Conservation (phyloP, 2,113 vertebrate genomes). For the Periophthalmodon schlosseri region DNA sequence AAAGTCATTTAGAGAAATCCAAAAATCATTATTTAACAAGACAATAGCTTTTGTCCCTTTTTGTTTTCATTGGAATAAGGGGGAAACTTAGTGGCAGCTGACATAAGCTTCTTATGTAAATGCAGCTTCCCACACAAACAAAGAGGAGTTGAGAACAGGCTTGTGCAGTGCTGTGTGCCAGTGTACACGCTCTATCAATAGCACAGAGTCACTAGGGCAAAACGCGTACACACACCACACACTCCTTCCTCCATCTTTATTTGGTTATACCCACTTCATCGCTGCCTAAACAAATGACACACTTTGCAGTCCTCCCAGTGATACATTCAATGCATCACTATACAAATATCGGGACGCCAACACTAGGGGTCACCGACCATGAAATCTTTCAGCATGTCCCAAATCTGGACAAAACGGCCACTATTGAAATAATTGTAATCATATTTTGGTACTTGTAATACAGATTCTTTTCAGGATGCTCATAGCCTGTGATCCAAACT, state of each 20-base stretch:
- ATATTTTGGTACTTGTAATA: too few species aligned
- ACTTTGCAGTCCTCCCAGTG: slow-evolving; percentile 41
- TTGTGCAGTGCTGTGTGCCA: slow-evolving; percentile 35
- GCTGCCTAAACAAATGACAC: slow-evolving; percentile 59
- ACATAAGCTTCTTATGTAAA: slow-evolving; percentile 85
- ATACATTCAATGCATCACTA: slow-evolving; percentile 28
- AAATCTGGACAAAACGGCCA: background rate
- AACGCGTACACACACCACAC: slow-evolving; percentile 33
- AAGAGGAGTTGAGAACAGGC: slow-evolving; percentile 77
- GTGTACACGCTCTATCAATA: slow-evolving; percentile 60
- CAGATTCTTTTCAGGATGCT: too few species aligned
- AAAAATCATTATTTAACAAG: slow-evolving; percentile 79
- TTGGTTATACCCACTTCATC: slow-evolving; percentile 58
- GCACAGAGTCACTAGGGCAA: slow-evolving; percentile 55
- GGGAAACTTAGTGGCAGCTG: slow-evolving; percentile 64
- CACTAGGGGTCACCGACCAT: background rate
- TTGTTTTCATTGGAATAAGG: slow-evolving; percentile 74
- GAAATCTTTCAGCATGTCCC: background rate
- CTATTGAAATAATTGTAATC: too few species aligned
- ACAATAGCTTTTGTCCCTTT: slow-evolving; percentile 81
- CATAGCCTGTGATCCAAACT: too few species aligned
- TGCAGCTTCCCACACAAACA: slow-evolving; percentile 79
- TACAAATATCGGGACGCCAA: background rate
- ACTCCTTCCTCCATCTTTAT: slow-evolving; percentile 44
- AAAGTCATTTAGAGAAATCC: slow-evolving; percentile 73